These are phyloP conservation scores for Pica pica DNA, from an alignment of 2,113 vertebrate genomes.

Conservation along the genomic window DNA sequence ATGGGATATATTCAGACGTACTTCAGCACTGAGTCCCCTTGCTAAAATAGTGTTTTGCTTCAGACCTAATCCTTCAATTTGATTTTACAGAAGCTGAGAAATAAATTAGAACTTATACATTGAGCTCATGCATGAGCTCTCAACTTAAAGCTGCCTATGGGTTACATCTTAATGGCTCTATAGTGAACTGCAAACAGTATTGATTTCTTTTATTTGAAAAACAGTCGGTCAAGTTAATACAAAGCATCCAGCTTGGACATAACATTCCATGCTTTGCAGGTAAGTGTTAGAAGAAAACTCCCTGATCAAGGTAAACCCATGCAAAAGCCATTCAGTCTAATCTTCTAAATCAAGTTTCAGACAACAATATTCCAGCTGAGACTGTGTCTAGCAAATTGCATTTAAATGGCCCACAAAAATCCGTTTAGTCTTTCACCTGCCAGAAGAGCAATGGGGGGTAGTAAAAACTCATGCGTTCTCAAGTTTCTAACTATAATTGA, in stretches of 20 bases:
- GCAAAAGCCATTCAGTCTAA: not conserved
- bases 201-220: not conserved
- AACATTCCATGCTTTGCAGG: not conserved
- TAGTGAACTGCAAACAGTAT: not conserved
- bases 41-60: not conserved
- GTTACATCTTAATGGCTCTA: not conserved
- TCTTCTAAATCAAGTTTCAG: slow-evolving; percentile 13
- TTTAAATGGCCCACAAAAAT: slow-evolving; percentile 43
- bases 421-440: slow-evolving; percentile 7
- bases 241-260: not conserved
- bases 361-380: slow-evolving; percentile 32
- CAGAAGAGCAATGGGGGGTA: slow-evolving; percentile 4
- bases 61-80: not conserved
- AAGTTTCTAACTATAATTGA: slow-evolving; percentile 3
- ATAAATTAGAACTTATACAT: not conserved
- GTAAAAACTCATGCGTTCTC: not conserved
- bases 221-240: not conserved
- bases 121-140: not conserved
- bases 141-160: not conserved
- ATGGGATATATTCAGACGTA: not conserved
- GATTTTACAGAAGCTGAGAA: not conserved
- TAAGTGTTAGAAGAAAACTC: not conserved
- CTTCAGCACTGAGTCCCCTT: not conserved
- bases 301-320: not conserved
- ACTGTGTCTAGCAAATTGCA: slow-evolving; percentile 8